Base-by-base conservation (phyloP, 2,797 vertebrate genomes). In the Urocyon cinereoargenteus region DNA sequence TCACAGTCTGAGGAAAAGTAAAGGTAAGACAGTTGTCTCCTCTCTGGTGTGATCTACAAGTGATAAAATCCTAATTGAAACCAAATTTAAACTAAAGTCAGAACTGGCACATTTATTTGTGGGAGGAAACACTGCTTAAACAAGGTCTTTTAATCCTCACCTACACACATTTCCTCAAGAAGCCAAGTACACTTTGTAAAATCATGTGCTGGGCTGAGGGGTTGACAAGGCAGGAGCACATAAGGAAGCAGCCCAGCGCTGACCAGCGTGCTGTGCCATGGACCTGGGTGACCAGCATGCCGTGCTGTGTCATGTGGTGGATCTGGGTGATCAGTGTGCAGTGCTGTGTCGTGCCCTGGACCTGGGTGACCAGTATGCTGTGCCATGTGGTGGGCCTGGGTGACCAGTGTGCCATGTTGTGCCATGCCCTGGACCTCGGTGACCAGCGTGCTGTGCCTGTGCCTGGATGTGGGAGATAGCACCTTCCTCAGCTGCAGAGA, bases 101-200 rank as follows among this genome's bases (percentile, higher is more conserved):
- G 70, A 94, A 94, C 83, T n/a, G 75, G 83, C 84, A 97, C 84
- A 68, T 88, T 81, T 96, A 93, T 93, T 73, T 94, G 75, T 16
- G 70, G 88, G 36, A 15, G 28, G 14, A 66, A 78, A 79, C 16
- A 49, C 0, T 84, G 91, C 93, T 91, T 82, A 62, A 49, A 73
- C 49, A 61, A 91, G 75, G 75, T 55, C 62, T 93, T 75, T 86
- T 24, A 55, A 88, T 64, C 88, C 79, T 96, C 92, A 91, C 90
- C 79, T 89, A 57, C 22, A 83, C 28, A 24, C 16, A 31, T 16
- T 93, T 95, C 91, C 90, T 96, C 14, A 53, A 36, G 86, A 90
- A 49, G 36, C 78, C 34, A 62, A 72, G 68, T 0, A 0, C 5
- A 49, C 45, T 72, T 79, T 73, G 34, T 51, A 26, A 53, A 83